phyloP scores from a whole-genome alignment of 2,888 invertebrate species.

The Invenusta paracnida region DNA sequence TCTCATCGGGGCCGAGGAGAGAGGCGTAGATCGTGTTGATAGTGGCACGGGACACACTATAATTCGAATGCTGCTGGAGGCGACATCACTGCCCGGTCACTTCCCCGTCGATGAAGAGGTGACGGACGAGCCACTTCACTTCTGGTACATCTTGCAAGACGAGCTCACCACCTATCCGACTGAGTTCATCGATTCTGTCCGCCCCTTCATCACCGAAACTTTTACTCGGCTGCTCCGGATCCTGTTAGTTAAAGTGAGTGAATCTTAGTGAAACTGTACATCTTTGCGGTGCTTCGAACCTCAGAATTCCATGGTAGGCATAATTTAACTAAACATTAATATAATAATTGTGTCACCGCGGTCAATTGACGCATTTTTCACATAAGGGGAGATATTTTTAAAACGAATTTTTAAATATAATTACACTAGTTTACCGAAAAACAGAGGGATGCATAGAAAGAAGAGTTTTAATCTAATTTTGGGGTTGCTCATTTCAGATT shows the following conservation, averaged over 20 bases:
- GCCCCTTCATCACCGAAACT: background rate
- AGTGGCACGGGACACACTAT: slow-evolving; percentile 5
- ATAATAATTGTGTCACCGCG: background rate
- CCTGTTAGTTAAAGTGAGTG: background rate
- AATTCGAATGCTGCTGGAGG: slow-evolving; percentile 27
- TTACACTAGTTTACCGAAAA: too few species aligned
- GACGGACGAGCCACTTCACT: slow-evolving; percentile 18
- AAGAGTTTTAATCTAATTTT: too few species aligned
- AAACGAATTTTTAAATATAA: too few species aligned
- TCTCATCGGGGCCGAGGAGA: background rate
- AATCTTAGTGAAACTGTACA: too few species aligned
- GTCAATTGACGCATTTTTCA: too few species aligned
- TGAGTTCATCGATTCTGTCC: background rate
- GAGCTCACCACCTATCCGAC: slow-evolving; percentile 5
- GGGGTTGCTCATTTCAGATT: too few species aligned
- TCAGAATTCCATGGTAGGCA: too few species aligned
- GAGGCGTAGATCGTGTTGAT: background rate
- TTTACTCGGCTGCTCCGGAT: background rate
- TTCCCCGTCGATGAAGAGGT: slow-evolving; percentile 34
- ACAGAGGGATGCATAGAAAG: too few species aligned
- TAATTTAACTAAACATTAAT: too few species aligned
- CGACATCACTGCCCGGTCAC: slow-evolving; percentile 28
- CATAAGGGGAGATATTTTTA: too few species aligned
- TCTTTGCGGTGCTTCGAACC: too few species aligned
- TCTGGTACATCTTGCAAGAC: slow-evolving; percentile 39